A percentile compares a stretch with the other conserved stretches of the same genome.
Evolutionary conservation across 2,888 invertebrate genomes (phyloP).

Genomic region (Drosophila sordidula): DNA sequence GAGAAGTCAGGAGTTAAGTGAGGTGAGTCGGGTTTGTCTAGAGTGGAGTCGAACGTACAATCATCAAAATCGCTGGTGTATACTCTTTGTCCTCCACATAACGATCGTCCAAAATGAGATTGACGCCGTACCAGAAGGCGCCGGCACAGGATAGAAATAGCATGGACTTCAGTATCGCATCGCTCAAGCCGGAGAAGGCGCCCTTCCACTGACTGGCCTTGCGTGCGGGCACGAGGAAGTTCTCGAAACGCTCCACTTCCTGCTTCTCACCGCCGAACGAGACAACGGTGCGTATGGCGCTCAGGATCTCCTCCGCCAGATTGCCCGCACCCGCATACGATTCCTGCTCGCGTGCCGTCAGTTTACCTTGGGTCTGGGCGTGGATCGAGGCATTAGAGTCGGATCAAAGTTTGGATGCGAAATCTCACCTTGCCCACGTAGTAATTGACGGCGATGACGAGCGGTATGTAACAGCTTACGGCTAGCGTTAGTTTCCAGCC

Average conservation of each 20-base stretch:
- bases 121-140: conserved; percentile 93
- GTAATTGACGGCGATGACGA: conserved; percentile 90
- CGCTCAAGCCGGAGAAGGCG: conserved; percentile 89
- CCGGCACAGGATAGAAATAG: conserved; percentile 91
- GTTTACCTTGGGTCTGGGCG: conserved; percentile 88
- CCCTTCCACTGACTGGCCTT: conserved; percentile 88
- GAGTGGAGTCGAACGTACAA: conserved; percentile 86
- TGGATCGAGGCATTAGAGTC: background rate
- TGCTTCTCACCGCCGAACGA: conserved; percentile 92
- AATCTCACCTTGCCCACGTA: conserved; percentile 89
- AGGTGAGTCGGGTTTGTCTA: rapidly evolving
- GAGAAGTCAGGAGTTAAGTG: background rate
- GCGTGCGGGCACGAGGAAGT: conserved; percentile 88
- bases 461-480: conserved; percentile 91
- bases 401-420: background rate
- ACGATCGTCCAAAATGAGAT: conserved; percentile 89
- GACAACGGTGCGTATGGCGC: conserved; percentile 90
- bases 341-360: conserved; percentile 88
- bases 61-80: conserved; percentile 90
- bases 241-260: conserved; percentile 88
- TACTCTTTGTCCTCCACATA: conserved; percentile 87
- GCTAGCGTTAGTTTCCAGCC: conserved; percentile 95
- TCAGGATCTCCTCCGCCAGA: conserved; percentile 91
- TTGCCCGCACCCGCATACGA: conserved; percentile 92
- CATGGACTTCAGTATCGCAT: conserved; percentile 90